phyloP scores from a whole-genome alignment of 2,797 vertebrate species.

The Knipowitschia caucasica region DNA sequence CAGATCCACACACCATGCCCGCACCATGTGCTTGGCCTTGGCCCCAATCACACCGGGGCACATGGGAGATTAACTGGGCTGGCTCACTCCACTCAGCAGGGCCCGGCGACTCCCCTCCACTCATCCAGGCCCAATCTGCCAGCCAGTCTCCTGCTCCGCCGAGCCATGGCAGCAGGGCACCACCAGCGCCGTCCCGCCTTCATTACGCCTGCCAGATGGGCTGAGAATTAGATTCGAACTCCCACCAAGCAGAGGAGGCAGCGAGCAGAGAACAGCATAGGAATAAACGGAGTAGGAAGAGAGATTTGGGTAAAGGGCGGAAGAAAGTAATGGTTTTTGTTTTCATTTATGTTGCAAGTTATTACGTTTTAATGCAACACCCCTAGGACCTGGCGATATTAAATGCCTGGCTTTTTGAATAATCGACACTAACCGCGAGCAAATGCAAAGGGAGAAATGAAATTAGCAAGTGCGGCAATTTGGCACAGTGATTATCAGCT shows the following conservation, averaged over 20 bases:
- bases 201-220: slow-evolving; percentile 80
- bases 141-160: slow-evolving; percentile 72
- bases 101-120: slow-evolving; percentile 65
- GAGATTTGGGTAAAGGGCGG: slow-evolving; percentile 6
- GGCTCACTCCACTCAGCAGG: slow-evolving; percentile 72
- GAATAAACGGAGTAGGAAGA: slow-evolving; percentile 3
- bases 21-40: slow-evolving; percentile 63
- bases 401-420: slow-evolving; percentile 84
- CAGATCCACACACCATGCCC: slow-evolving; percentile 48
- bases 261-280: slow-evolving; percentile 48
- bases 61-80: slow-evolving; percentile 73
- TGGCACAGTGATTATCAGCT: slow-evolving; percentile 81
- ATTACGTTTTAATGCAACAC: slow-evolving; percentile 82
- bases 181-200: slow-evolving; percentile 64
- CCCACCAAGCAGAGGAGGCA: slow-evolving; percentile 64
- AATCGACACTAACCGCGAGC: slow-evolving; percentile 83
- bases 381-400: slow-evolving; percentile 77
- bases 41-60: slow-evolving; percentile 67
- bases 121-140: slow-evolving; percentile 73
- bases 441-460: slow-evolving; percentile 81
- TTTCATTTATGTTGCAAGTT: slow-evolving; percentile 84
- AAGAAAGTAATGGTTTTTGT: slow-evolving; percentile 74
- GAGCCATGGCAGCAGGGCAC: slow-evolving; percentile 71
- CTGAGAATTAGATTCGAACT: slow-evolving; percentile 80
- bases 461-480: slow-evolving; percentile 78